Percentiles rank a stretch among this genome's conserved stretches.
phyloP scores from a whole-genome alignment of 2,113 vertebrate genomes.

The Rousettus leschenaultii region DNA sequence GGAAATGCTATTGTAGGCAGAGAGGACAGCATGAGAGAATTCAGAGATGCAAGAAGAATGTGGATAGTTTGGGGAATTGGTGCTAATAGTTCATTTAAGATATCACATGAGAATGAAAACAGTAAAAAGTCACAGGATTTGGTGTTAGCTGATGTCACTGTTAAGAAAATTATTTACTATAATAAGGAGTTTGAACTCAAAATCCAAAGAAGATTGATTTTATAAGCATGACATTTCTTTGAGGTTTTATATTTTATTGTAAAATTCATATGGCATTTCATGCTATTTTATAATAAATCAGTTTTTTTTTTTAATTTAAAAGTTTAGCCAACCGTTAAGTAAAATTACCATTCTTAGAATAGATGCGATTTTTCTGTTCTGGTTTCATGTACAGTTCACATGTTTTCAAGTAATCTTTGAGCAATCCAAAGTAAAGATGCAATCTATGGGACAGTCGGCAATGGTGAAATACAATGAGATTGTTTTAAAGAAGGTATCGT shows the following conservation, averaged over 20 bases:
- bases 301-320: background rate
- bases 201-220: slow-evolving; percentile 10
- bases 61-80: background rate
- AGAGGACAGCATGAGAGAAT: background rate
- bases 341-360: background rate
- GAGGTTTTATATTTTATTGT: background rate
- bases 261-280: background rate
- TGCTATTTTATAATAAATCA: background rate
- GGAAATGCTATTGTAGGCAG: background rate
- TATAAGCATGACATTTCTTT: background rate
- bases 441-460: background rate
- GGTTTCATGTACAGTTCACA: background rate
- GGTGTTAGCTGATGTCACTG: background rate
- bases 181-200: background rate
- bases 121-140: background rate
- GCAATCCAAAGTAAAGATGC: background rate
- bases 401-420: background rate
- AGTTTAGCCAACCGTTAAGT: background rate
- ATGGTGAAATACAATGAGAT: background rate
- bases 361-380: background rate
- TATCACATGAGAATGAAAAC: background rate
- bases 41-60: background rate
- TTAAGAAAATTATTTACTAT: background rate
- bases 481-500: background rate
- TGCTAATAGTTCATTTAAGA: background rate